phyloP scores from a whole-genome alignment of 2,113 vertebrate genomes.

The Clarias batrachus region DNA sequence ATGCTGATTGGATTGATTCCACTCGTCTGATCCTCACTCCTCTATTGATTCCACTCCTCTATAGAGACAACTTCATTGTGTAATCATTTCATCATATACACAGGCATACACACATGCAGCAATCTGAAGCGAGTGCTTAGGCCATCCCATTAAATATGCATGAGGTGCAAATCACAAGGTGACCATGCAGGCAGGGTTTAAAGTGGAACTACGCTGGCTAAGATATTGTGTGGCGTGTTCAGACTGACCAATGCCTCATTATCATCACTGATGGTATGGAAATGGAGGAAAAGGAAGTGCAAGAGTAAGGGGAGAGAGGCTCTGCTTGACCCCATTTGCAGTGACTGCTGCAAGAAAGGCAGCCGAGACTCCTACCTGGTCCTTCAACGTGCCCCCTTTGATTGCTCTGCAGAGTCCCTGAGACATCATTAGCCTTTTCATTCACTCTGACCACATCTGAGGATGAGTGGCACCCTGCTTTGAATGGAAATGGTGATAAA shows the following conservation, averaged over 20 bases:
- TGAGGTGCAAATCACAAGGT: slow-evolving; percentile 58
- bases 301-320: slow-evolving; percentile 11
- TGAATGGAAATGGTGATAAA: slow-evolving; percentile 63
- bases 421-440: slow-evolving; percentile 65
- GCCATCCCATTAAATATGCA: slow-evolving; percentile 53
- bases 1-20: slow-evolving; percentile 24
- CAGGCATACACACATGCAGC: background rate
- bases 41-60: slow-evolving; percentile 23
- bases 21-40: background rate
- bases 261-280: slow-evolving; percentile 50
- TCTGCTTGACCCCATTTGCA: slow-evolving; percentile 50
- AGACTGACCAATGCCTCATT: slow-evolving; percentile 51
- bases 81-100: slow-evolving; percentile 8
- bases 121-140: slow-evolving; percentile 8
- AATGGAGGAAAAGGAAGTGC: slow-evolving; percentile 47
- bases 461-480: slow-evolving; percentile 54
- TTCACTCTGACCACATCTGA: slow-evolving; percentile 56
- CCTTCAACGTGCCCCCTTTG: slow-evolving; percentile 52
- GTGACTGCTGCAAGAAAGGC: slow-evolving; percentile 38
- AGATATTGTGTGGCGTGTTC: slow-evolving; percentile 36
- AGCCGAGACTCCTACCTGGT: slow-evolving; percentile 68
- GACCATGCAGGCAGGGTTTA: slow-evolving; percentile 45
- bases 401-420: slow-evolving; percentile 51
- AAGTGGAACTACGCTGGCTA: slow-evolving; percentile 39
- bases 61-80: background rate